Conservation (phyloP, 2,888 invertebrate genomes). For the Steinernema carpocapsae region DNA sequence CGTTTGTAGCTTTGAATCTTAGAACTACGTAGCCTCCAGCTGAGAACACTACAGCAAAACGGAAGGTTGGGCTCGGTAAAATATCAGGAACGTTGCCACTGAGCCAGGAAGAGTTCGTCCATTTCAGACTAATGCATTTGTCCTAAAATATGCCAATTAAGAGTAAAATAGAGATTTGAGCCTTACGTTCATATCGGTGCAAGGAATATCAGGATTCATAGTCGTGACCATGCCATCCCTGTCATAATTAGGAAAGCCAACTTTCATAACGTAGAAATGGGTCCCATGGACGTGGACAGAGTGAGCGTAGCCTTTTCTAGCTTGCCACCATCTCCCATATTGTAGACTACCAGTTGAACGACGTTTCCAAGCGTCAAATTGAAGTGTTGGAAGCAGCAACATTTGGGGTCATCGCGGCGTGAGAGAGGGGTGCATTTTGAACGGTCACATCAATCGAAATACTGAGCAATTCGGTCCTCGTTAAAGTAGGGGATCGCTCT, state of each 20-base stretch:
- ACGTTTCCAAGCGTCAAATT: constrained; percentile 5
- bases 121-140: constrained; percentile 15
- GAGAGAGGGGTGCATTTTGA: not conserved
- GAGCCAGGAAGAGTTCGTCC: constrained; percentile 30
- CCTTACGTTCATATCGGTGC: constrained; percentile 36
- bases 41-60: constrained; percentile 37
- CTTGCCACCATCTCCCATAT: constrained; percentile 19
- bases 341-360: constrained; percentile 32
- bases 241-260: not conserved
- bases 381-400: constrained; percentile 15
- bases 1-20: constrained; percentile 37
- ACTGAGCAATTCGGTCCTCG: not conserved
- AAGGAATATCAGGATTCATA: constrained; percentile 50
- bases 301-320: constrained; percentile 3
- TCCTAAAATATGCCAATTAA: not conserved
- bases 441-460: not conserved
- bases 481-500: constrained; percentile 6
- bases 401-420: not conserved
- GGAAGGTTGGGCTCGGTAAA: constrained; percentile 7
- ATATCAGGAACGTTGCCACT: constrained; percentile 16
- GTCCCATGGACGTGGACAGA: constrained; percentile 33
- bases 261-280: constrained; percentile 36
- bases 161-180: not conserved
- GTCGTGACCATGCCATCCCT: constrained; percentile 33
- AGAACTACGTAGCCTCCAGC: constrained; percentile 38